Conservation (phyloP, 2,797 vertebrate genomes). For the Rhincodon typus region DNA sequence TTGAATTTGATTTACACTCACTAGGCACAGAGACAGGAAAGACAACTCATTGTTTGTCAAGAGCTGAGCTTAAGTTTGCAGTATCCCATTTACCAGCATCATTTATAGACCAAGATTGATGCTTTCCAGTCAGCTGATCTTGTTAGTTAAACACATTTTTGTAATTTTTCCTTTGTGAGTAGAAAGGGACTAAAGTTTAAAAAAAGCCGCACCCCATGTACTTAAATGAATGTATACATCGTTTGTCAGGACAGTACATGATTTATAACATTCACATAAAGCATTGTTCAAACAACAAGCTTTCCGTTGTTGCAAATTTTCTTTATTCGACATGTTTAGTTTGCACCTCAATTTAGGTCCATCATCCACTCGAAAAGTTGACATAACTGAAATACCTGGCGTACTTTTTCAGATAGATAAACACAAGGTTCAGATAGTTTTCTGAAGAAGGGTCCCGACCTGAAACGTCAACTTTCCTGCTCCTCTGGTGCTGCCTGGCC, state of each 20-base stretch:
- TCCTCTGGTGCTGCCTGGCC: too few species aligned
- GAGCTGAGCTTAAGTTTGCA: not conserved
- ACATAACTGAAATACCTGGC: not conserved
- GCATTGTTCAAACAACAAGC: not conserved
- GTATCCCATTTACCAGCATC: not conserved
- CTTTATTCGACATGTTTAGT: not conserved
- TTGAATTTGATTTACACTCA: not conserved
- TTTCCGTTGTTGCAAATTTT: not conserved
- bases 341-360: not conserved
- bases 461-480: too few species aligned
- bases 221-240: not conserved
- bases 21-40: not conserved
- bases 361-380: not conserved
- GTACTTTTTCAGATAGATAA: not conserved
- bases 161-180: not conserved
- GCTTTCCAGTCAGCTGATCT: not conserved
- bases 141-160: not conserved
- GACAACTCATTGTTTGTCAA: not conserved
- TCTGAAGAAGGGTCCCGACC: too few species aligned
- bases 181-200: not conserved
- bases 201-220: not conserved
- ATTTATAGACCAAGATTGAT: not conserved
- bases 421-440: not conserved
- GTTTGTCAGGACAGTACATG: not conserved
- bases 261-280: not conserved